A percentile compares a stretch with the other conserved stretches of the same genome.
These are phyloP conservation scores for Dreissena rostriformis DNA, from an alignment of 1,140 invertebrate species.

Conservation along the genomic window DNA sequence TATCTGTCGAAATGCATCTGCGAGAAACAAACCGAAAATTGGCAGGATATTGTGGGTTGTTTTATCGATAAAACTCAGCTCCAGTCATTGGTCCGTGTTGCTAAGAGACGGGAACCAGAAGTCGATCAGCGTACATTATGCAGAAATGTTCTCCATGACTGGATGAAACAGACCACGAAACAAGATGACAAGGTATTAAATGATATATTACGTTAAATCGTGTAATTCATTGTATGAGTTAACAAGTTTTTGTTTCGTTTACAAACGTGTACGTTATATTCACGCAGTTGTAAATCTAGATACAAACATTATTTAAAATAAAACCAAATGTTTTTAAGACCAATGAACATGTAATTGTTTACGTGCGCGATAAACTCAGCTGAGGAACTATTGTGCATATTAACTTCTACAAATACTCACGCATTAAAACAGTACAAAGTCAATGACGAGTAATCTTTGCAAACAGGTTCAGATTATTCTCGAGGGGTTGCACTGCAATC, in stretches of 20 bases:
- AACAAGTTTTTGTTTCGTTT: background rate
- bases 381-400: no score
- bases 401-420: no score
- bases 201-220: background rate
- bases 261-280: background rate
- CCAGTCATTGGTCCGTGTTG: background rate
- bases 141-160: constrained; percentile 3
- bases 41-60: background rate
- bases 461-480: background rate
- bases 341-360: no score
- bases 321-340: no score
- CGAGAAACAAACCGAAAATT: background rate
- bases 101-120: background rate
- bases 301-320: background rate
- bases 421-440: background rate
- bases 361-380: background rate
- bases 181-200: constrained; percentile 11
- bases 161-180: constrained; percentile 10
- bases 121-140: background rate
- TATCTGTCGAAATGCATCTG: background rate
- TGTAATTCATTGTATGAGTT: background rate
- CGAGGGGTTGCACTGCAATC: background rate
- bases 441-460: background rate
- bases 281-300: background rate
- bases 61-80: background rate